phyloP scores from a whole-genome alignment of 64 coral and sea anemone genomes.

The Pachyseris speciosa region DNA sequence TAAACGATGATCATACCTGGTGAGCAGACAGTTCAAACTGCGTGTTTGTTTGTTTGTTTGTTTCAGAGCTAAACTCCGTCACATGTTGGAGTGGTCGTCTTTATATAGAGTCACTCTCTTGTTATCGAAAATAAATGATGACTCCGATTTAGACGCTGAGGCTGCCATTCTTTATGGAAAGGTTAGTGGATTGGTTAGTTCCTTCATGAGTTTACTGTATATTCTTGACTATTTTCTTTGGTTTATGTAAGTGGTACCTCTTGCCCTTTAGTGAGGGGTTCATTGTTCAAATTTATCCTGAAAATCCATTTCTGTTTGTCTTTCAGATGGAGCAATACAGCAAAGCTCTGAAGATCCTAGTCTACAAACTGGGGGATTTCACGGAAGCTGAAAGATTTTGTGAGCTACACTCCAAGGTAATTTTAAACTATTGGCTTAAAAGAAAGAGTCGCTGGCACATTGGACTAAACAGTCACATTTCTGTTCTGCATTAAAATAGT shows the following conservation, averaged over 20 bases:
- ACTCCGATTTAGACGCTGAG: slow-evolving; percentile 92
- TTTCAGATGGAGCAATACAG: slow-evolving; percentile 92
- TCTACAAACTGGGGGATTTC: slow-evolving; percentile 90
- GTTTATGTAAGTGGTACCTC: background rate
- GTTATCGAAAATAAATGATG: slow-evolving; percentile 94
- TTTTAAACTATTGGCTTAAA: background rate
- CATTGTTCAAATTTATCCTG: background rate
- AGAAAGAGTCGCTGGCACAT: background rate
- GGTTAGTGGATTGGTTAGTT: slow-evolving; percentile 14
- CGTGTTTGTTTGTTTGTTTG: background rate
- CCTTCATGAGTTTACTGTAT: too few species aligned
- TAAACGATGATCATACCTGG: background rate
- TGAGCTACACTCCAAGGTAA: slow-evolving; percentile 87
- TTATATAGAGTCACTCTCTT: slow-evolving; percentile 85
- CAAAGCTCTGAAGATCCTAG: slow-evolving; percentile 92
- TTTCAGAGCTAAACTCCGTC: slow-evolving; percentile 67
- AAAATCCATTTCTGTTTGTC: background rate
- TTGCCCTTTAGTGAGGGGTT: background rate
- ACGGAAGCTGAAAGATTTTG: slow-evolving; percentile 87
- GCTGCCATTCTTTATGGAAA: slow-evolving; percentile 96
- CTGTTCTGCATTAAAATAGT: too few species aligned
- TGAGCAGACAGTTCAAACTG: background rate
- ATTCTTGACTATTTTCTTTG: background rate
- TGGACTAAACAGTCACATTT: too few species aligned
- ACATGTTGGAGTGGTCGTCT: slow-evolving; percentile 88